A percentile compares a stretch with the other conserved stretches of the same genome.
These are phyloP conservation scores for Lepilemur septentrionalis DNA, from an alignment of 2,797 vertebrate species.

Conservation along the genomic window DNA sequence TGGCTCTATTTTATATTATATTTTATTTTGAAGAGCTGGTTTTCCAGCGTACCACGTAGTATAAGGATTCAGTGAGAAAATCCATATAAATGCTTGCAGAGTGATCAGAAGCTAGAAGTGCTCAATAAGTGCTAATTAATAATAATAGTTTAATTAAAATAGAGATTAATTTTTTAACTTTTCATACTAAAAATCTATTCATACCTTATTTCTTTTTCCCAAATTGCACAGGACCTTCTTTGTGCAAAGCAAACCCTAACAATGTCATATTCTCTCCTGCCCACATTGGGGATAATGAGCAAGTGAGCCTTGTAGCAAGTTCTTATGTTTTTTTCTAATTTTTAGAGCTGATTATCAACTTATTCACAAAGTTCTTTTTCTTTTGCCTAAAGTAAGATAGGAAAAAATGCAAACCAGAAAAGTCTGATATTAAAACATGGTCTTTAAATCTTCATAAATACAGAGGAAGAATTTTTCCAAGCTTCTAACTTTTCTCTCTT, in stretches of 20 bases:
- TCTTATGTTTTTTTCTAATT: neutral
- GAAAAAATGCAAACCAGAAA: neutral
- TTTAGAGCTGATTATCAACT: neutral
- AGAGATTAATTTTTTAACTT: neutral
- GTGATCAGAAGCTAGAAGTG: neutral
- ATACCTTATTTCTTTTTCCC: neutral
- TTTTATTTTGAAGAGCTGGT: neutral
- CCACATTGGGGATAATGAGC: neutral
- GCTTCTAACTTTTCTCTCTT: neutral
- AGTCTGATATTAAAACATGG: neutral
- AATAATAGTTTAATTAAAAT: neutral
- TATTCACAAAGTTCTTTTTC: neutral
- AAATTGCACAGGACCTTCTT: neutral
- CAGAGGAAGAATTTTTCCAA: neutral
- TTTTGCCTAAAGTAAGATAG: neutral
- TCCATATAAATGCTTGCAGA: neutral
- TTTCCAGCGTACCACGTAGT: neutral
- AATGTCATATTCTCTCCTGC: neutral
- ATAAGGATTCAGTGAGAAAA: neutral
- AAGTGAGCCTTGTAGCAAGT: neutral
- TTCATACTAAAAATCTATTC: neutral
- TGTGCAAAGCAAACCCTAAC: neutral
- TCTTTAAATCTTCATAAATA: constrained; percentile 1
- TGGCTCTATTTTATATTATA: neutral
- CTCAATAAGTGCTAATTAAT: neutral